Evolutionary conservation across 1,140 invertebrate species (phyloP), one percentile per base, ranked within the genome.

Genomic region (Trachymyrmex septentrionalis): DNA sequence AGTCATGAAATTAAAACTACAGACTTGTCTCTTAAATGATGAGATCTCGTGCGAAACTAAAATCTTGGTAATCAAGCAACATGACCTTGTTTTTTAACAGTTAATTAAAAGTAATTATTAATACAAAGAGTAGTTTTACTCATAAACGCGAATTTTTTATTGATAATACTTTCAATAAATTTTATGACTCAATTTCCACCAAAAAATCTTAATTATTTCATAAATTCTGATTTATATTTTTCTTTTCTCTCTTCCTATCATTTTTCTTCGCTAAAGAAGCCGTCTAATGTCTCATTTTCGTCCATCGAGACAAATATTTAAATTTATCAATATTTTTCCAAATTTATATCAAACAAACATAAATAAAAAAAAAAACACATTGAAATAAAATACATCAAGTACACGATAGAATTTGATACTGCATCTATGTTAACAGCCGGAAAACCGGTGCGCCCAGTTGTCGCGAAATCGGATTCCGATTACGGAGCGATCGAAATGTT

Each of bases 401-500:
- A 10, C 7, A 14, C 3, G 64, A 57, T 71, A 30, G n/a, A 81
- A 71, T 71, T 71, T 55, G 64, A 72, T 44, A 38, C 69, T n/a
- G 55, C 38, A 19, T 50, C 10, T 24, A 38, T 27, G 69, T 84
- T 84, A 75, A 84, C 69, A 69, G 38, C n/a, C 38, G 67, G 80
- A 73, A 73, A 84, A 84, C 63, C 80, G 55, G 19, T 19, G 80
- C 69, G 38, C 24, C 24, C 80, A 57, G 27, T 84, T 84, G 80
- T 82, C 80, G 69, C 44, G 38, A 84, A 84, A 84, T 84, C 69
- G 80, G 80, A 84, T 84, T 61, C 55, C 19, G 69, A 38, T 84
- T 84, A 50, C 80, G 67, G 57, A 84, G 55, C 80, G 69, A 84
- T 84, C 80, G 69, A 84, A 84, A 84, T 84, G 69, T 75, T 84